These are phyloP conservation scores for Macrosteles quadrilineatus DNA, from an alignment of 1,140 invertebrate species.

Conservation along the genomic window DNA sequence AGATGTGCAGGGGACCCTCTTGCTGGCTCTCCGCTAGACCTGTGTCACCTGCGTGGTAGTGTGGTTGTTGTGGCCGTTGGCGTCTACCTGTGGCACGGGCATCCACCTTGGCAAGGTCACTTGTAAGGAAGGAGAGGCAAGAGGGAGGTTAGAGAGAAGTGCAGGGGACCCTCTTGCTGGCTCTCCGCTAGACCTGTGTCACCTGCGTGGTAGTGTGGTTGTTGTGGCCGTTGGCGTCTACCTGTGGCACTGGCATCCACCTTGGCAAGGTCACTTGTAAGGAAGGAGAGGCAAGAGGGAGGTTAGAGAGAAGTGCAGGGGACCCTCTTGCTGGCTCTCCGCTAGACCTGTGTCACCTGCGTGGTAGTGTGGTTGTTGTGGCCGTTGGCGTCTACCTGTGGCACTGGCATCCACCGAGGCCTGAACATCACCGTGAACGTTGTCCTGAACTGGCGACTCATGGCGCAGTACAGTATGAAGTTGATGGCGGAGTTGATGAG, in stretches of 20 bases:
- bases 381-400: slow-evolving; percentile 54
- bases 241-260: no score
- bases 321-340: slow-evolving; percentile 38
- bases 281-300: slow-evolving; percentile 18
- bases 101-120: no score
- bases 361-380: slow-evolving; percentile 56
- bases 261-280: no score
- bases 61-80: slow-evolving; percentile 54
- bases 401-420: slow-evolving; percentile 59
- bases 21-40: slow-evolving; percentile 52
- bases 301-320: slow-evolving; percentile 38
- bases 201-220: slow-evolving; percentile 57
- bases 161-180: slow-evolving; percentile 37
- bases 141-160: slow-evolving; percentile 33
- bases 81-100: no score
- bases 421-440: slow-evolving; percentile 79
- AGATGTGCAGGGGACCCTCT: slow-evolving; percentile 39
- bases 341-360: slow-evolving; percentile 61
- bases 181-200: slow-evolving; percentile 57
- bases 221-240: slow-evolving; percentile 53
- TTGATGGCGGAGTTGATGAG: slow-evolving; percentile 96
- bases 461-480: slow-evolving; percentile 97
- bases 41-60: slow-evolving; percentile 60
- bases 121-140: slow-evolving; percentile 35
- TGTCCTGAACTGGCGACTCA: slow-evolving; percentile 93